Conservation (phyloP, 2,797 vertebrate species). For the Urosaurus nigricauda region DNA sequence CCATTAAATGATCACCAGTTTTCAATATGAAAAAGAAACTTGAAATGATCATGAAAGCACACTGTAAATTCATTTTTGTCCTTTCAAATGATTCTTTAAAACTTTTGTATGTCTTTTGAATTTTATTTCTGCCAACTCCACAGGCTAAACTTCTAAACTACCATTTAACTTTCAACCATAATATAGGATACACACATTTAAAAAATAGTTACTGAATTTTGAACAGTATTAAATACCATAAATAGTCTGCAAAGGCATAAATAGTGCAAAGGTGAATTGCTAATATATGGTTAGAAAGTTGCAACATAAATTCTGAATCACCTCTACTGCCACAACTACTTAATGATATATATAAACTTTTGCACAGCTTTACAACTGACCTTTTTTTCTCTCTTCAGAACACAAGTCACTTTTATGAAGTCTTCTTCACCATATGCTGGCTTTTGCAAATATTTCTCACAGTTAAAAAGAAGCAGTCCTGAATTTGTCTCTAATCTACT, state of each 20-base stretch:
- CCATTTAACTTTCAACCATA: background rate
- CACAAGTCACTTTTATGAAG: background rate
- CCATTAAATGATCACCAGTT: background rate
- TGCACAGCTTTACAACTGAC: background rate
- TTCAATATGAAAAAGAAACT: background rate
- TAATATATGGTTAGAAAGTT: background rate
- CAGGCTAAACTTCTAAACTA: background rate
- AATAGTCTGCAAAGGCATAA: background rate
- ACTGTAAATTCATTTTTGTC: background rate
- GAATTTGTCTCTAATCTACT: conserved; percentile 51
- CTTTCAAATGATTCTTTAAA: background rate
- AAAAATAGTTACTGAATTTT: no score
- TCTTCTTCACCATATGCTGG: conserved; percentile 26
- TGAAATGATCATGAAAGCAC: background rate
- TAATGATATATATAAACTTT: background rate
- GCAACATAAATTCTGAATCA: background rate
- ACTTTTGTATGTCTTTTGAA: background rate
- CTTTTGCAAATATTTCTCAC: conserved; percentile 45
- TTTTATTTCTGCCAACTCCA: background rate
- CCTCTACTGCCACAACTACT: background rate
- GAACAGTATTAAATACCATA: no score
- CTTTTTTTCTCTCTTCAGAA: background rate
- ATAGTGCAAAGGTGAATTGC: background rate
- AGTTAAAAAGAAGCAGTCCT: conserved; percentile 42
- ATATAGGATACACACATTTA: background rate